These are phyloP conservation scores for Notodonta dromedarius DNA, from an alignment of 2,888 invertebrate genomes.

Conservation along the genomic window DNA sequence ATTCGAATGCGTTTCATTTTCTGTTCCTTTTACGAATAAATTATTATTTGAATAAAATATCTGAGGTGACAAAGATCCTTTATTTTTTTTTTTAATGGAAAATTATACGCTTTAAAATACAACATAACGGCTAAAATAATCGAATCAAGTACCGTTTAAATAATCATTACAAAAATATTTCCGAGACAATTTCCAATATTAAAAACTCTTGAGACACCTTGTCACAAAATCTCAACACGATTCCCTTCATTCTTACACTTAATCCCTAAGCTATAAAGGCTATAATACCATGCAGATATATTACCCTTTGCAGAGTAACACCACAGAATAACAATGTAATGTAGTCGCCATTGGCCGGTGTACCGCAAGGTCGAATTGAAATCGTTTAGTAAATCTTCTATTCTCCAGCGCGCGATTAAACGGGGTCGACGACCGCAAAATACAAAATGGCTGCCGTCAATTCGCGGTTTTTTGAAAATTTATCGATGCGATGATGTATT, in stretches of 20 bases:
- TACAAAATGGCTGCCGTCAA: constrained; percentile 41
- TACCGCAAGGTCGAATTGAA: constrained; percentile 36
- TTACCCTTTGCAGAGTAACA: constrained; percentile 18
- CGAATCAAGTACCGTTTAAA: background rate
- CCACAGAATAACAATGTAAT: constrained; percentile 27
- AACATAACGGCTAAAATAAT: no score
- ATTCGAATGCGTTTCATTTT: background rate
- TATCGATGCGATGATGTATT: constrained; percentile 21
- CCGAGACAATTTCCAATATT: background rate
- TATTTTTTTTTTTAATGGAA: no score
- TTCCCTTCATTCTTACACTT: constrained; percentile 8
- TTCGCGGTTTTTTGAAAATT: constrained; percentile 34
- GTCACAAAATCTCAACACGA: background rate
- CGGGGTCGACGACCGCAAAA: constrained; percentile 33
- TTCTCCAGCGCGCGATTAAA: constrained; percentile 35
- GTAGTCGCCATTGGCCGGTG: constrained; percentile 22
- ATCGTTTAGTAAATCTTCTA: constrained; percentile 34
- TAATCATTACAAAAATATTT: background rate
- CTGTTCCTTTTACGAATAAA: background rate
- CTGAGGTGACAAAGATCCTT: no score
- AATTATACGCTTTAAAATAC: no score
- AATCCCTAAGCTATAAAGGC: constrained; percentile 9
- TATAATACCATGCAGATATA: constrained; percentile 14
- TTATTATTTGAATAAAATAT: no score
- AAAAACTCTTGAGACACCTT: background rate